Evolutionary conservation across 2,888 invertebrate genomes (phyloP).

Genomic region (Tuta absoluta): DNA sequence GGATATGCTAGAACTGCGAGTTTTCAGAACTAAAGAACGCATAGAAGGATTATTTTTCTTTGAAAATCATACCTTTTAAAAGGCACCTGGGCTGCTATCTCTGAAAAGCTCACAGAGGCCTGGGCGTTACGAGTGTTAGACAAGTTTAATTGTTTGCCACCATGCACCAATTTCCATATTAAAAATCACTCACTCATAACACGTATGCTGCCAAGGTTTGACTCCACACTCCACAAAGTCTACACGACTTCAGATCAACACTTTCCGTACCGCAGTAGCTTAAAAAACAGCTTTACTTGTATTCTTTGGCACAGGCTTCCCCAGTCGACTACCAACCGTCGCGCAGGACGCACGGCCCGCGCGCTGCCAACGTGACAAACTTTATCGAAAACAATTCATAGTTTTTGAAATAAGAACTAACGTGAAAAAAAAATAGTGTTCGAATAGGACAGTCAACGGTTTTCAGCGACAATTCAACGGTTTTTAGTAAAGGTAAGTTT

Average conservation of each 20-base stretch:
- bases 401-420: background rate
- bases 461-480: background rate
- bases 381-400: background rate
- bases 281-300: too few relatives aligned
- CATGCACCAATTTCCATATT: background rate
- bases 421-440: background rate
- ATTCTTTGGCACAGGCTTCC: background rate
- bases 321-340: background rate
- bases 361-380: conserved; percentile 4
- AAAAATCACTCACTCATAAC: background rate
- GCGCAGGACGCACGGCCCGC: background rate
- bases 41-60: too few relatives aligned
- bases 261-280: background rate
- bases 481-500: conserved; percentile 8
- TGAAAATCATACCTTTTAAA: too few relatives aligned
- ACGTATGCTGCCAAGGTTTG: conserved; percentile 2
- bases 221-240: background rate
- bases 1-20: too few relatives aligned
- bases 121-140: too few relatives aligned
- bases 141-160: background rate
- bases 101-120: too few relatives aligned
- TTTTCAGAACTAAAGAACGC: too few relatives aligned
- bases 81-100: too few relatives aligned
- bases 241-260: background rate
- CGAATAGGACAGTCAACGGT: background rate